Conservation (phyloP, 1,140 invertebrate species). For the Stegodyphus mimosarum region DNA sequence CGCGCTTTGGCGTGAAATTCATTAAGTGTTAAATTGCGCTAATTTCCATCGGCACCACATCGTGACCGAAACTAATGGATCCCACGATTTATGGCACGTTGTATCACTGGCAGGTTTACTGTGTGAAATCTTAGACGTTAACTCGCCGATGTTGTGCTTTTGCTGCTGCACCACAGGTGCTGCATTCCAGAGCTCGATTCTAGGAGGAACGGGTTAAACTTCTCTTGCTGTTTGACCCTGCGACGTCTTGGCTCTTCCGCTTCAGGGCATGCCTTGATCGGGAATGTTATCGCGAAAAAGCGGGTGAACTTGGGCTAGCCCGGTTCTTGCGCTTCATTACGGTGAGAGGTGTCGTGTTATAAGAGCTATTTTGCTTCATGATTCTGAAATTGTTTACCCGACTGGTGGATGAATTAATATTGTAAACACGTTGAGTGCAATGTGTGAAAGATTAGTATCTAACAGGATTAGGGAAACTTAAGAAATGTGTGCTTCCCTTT, state of each 20-base stretch:
- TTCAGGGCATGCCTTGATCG: constrained; percentile 1
- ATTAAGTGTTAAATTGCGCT: not conserved
- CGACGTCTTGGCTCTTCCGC: not conserved
- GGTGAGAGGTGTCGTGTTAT: too few species aligned
- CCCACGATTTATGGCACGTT: constrained; percentile 7
- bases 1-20: too few species aligned
- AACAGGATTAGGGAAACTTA: too few species aligned
- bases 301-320: not conserved
- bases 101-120: too few species aligned
- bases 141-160: not conserved
- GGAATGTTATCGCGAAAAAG: constrained; percentile 16
- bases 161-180: not conserved
- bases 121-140: not conserved
- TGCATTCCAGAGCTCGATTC: constrained; percentile 20
- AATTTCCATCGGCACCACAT: not conserved
- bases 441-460: too few species aligned
- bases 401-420: too few species aligned
- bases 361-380: too few species aligned
- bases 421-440: too few species aligned
- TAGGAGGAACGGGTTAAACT: constrained; percentile 46
- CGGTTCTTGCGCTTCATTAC: too few species aligned
- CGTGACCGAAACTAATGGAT: constrained; percentile 39
- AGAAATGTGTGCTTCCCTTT: too few species aligned
- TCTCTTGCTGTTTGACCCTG: constrained; percentile 46
- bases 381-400: too few species aligned